Conservation (phyloP, 1,140 invertebrate species). For the Ips nitidus region DNA sequence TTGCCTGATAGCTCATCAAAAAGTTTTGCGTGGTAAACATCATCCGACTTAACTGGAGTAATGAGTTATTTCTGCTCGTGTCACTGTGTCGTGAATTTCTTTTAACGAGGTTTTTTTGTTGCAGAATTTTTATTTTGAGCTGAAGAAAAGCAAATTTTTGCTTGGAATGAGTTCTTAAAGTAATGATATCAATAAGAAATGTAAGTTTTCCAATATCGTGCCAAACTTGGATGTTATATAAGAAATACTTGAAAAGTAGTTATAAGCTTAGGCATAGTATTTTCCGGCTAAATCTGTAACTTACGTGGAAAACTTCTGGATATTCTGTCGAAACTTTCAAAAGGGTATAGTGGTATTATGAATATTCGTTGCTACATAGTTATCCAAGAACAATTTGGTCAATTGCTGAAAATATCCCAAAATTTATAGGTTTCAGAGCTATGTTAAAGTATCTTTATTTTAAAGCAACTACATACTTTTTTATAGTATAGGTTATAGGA, state of each 20-base stretch:
- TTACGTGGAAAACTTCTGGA: constrained; percentile 10
- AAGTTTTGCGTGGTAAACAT: constrained; percentile 3
- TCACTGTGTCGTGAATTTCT: not conserved
- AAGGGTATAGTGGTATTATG: constrained; percentile 1
- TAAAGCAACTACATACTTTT: not conserved
- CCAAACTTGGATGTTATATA: constrained; percentile 2
- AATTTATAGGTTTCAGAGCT: too few species aligned
- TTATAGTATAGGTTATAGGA: not conserved
- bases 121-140: too few species aligned
- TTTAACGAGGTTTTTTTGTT: too few species aligned
- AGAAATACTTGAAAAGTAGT: constrained; percentile 10
- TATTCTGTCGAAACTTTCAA: constrained; percentile 3
- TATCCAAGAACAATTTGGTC: not conserved
- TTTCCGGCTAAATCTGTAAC: constrained; percentile 9
- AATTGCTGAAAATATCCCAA: not conserved
- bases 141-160: too few species aligned
- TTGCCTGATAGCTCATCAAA: constrained; percentile 6
- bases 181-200: not conserved
- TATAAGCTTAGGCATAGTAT: constrained; percentile 7
- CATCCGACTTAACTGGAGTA: constrained; percentile 4
- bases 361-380: not conserved
- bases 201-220: constrained; percentile 6
- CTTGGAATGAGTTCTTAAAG: too few species aligned
- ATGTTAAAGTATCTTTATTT: not conserved
- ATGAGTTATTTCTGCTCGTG: constrained; percentile 1